Evolutionary conservation across 2,113 vertebrate genomes (phyloP), one percentile per base, ranked within the genome.

Genomic region (Trogon melanurus): DNA sequence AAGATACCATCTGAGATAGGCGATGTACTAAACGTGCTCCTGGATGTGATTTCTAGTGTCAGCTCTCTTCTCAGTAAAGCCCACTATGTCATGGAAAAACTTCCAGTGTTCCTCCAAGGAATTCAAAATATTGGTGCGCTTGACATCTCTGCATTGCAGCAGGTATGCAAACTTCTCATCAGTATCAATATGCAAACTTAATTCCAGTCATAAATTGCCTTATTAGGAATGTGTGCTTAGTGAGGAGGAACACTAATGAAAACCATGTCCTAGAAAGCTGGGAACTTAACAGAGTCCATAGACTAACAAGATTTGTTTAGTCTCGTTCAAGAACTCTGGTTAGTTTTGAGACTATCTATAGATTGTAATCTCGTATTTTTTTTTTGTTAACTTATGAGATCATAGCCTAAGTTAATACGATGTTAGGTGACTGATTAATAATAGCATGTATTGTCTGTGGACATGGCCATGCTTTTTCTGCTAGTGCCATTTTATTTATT

Each of bases 41-140:
- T 97, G 92, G 97, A 96, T 27, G 84, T 98, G 8, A 48, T 98
- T 78, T 96, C 96, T 71, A 95, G 94, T 51, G 95, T 98, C 66
- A 96, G 21, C 79, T 96, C 78, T 10, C 81, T 98, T 79, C 89
- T 98, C 16, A 60, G 30, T 76, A 97, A 91, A 95, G 96, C 88
- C 36, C 78, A 95, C 9, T 64, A 53, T 3, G 16, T 96, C 25
- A 78, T 97, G 51, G 83, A 95, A 29, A 57, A 94, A 30, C 89
- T 98, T 53, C 96, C 98, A 7, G 38, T 57, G 7, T 96, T 98
- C 61, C 94, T 98, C 36, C 85, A 84, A n/a, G n/a, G 53, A 29
- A 54, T 97, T 58, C 41, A 94, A 82, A 86, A 92, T 25, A 15
- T 50, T 15, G 79, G 83, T 29, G 38, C 94, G 54, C 51, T 96